These are phyloP conservation scores for Tanytarsus gracilentus DNA, from an alignment of 2,888 invertebrate genomes.

Conservation along the genomic window DNA sequence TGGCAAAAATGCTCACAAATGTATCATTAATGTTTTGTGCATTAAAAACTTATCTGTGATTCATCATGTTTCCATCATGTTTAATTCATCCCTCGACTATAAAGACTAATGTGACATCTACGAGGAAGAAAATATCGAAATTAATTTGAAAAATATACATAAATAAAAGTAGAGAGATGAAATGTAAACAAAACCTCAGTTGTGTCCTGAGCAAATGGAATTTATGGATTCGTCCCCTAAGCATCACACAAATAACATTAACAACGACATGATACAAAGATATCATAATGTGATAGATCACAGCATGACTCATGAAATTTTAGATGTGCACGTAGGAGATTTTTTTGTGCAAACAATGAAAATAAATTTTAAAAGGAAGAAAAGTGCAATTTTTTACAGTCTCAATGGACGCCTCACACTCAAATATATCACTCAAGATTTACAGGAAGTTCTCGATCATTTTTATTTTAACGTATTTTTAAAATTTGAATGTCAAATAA, in stretches of 20 bases:
- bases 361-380: no score
- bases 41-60: conserved; percentile 4
- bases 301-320: conserved; percentile 8
- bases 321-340: not conserved
- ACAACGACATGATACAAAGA: no score
- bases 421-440: no score
- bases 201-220: conserved; percentile 8
- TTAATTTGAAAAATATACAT: conserved; percentile 19
- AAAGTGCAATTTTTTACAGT: not conserved
- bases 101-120: conserved; percentile 22
- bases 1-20: not conserved
- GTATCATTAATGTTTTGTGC: conserved; percentile 5
- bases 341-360: no score
- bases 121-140: no score
- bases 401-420: no score
- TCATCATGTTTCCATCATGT: conserved; percentile 11
- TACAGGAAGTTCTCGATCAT: no score
- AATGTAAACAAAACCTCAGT: conserved; percentile 24
- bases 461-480: no score
- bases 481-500: no score
- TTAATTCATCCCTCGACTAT: conserved; percentile 8
- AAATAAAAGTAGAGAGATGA: not conserved
- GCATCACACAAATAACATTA: no score
- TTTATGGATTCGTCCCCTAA: conserved; percentile 8
- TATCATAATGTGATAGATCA: conserved; percentile 3